These are phyloP conservation scores for Triops longicaudatus DNA, from an alignment of 1,140 invertebrate genomes.

Conservation along the genomic window DNA sequence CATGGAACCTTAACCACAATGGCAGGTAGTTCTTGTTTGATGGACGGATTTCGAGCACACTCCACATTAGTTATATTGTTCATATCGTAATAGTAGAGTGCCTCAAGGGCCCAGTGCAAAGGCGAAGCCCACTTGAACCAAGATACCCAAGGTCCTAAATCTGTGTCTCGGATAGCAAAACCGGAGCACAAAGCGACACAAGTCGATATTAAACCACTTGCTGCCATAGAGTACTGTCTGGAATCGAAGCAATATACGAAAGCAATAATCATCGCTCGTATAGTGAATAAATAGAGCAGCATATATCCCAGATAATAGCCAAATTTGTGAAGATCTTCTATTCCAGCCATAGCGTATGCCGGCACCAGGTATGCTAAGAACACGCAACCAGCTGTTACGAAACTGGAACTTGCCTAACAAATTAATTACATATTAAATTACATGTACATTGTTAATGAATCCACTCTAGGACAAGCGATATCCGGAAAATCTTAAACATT, in stretches of 20 bases:
- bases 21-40: conserved; percentile 20
- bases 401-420: conserved; percentile 17
- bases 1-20: conserved; percentile 36
- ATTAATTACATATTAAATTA: not conserved
- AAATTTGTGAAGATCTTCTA: conserved; percentile 17
- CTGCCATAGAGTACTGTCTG: conserved; percentile 46
- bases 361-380: conserved; percentile 46
- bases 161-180: conserved; percentile 58
- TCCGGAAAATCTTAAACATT: conserved; percentile 30
- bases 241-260: conserved; percentile 53
- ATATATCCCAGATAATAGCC: conserved; percentile 53
- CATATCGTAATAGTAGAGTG: conserved; percentile 42
- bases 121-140: conserved; percentile 63
- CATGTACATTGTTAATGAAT: not conserved
- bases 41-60: conserved; percentile 29
- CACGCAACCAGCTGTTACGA: conserved; percentile 13
- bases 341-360: conserved; percentile 77
- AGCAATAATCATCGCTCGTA: conserved; percentile 60
- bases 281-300: conserved; percentile 61
- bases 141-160: conserved; percentile 54
- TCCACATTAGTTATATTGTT: conserved; percentile 18
- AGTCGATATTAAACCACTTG: conserved; percentile 54
- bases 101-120: conserved; percentile 60
- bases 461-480: not conserved
- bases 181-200: conserved; percentile 58